phyloP scores from a whole-genome alignment of 2,113 vertebrate genomes.

The Puffinus mauretanicus region DNA sequence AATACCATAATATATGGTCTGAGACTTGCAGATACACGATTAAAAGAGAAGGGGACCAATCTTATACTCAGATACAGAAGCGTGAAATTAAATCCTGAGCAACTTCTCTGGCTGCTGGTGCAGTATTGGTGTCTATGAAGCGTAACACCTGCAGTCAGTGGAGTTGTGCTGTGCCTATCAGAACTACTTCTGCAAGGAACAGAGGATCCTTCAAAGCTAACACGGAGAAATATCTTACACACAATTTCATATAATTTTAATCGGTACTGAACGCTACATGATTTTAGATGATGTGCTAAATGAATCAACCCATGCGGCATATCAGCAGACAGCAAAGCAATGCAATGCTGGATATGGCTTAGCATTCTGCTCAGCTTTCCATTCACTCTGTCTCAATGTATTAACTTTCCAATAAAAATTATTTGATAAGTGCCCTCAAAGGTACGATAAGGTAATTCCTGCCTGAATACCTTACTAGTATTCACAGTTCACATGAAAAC shows the following conservation, averaged over 20 bases:
- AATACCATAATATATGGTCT: background rate
- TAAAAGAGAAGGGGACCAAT: background rate
- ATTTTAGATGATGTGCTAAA: constrained; percentile 70
- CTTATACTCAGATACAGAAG: background rate
- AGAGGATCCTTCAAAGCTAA: constrained; percentile 43
- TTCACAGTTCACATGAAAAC: constrained; percentile 47
- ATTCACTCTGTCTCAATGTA: constrained; percentile 62
- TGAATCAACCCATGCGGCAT: constrained; percentile 65
- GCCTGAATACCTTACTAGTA: constrained; percentile 44
- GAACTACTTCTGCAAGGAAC: constrained; percentile 4
- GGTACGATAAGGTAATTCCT: constrained; percentile 63
- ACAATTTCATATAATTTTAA: constrained; percentile 63
- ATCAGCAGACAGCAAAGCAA: constrained; percentile 35
- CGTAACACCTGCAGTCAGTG: accelerated
- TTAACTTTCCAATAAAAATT: constrained; percentile 68
- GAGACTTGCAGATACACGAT: background rate
- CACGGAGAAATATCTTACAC: constrained; percentile 12
- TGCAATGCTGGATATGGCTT: constrained; percentile 42
- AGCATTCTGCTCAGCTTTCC: constrained; percentile 65
- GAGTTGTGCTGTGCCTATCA: background rate
- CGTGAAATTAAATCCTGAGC: background rate
- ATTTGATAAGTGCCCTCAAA: constrained; percentile 64
- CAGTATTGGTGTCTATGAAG: background rate
- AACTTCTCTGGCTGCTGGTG: background rate
- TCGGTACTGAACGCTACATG: constrained; percentile 61